These are phyloP conservation scores for Cololabis saira DNA, from an alignment of 2,113 vertebrate genomes.

Conservation along the genomic window DNA sequence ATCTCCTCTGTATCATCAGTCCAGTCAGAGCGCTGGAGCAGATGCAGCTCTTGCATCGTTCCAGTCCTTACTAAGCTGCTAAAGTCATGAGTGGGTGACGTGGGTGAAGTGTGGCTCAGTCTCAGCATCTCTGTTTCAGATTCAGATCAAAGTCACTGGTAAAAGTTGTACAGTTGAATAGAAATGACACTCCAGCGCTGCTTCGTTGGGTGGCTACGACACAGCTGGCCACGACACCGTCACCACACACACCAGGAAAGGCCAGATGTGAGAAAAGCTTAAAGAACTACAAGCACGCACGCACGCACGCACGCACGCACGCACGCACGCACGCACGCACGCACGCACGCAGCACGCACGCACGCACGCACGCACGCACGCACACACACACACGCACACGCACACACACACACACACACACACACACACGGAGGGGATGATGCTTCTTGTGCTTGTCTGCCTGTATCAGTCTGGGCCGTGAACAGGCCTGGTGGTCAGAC, in stretches of 20 bases:
- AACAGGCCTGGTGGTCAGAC: constrained; percentile 15
- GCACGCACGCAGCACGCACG: constrained; percentile 10
- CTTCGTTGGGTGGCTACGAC: constrained; percentile 6
- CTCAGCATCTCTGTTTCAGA: constrained; percentile 17
- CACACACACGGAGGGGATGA: no score
- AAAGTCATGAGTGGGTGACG: constrained; percentile 6
- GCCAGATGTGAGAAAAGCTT: constrained; percentile 42
- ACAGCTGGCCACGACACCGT: constrained; percentile 6
- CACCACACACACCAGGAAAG: constrained; percentile 38
- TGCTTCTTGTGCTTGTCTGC: constrained; percentile 56
- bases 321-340: constrained; percentile 30
- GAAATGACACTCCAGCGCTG: constrained; percentile 15
- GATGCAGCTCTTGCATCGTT: no score
- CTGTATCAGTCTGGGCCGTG: constrained; percentile 21
- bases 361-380: constrained; percentile 25
- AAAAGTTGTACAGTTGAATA: neutral
- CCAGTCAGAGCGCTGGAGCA: no score
- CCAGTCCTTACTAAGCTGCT: constrained; percentile 5
- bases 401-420: constrained; percentile 11
- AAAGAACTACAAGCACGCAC: constrained; percentile 18
- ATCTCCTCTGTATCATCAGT: neutral
- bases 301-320: constrained; percentile 21
- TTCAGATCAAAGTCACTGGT: neutral
- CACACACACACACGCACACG: constrained; percentile 26
- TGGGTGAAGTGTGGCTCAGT: constrained; percentile 24